Evolutionary conservation across 2,113 vertebrate genomes (phyloP).

Genomic region (Beaufortia kweichowensis): DNA sequence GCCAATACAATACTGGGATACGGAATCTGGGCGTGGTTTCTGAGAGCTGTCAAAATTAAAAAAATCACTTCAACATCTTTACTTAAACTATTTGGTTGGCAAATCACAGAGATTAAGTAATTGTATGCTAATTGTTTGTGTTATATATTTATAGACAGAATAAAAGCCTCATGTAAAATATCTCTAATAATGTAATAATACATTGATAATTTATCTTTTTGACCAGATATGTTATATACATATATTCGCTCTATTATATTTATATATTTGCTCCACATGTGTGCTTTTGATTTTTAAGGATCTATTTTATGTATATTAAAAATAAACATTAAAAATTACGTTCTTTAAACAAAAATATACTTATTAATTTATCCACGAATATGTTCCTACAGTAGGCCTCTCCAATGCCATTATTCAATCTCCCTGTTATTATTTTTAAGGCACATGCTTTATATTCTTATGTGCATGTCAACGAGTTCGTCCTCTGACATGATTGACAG

Average conservation of each 20-base stretch:
- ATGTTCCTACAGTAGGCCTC: neutral
- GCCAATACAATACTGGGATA: constrained; percentile 76
- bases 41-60: constrained; percentile 85
- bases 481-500: neutral
- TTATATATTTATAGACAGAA: neutral
- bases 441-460: neutral
- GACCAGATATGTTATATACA: too few relatives aligned
- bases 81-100: constrained; percentile 30
- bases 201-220: too few relatives aligned
- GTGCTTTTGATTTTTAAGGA: neutral
- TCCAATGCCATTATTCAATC: neutral
- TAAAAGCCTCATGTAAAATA: neutral
- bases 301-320: neutral
- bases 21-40: constrained; percentile 76
- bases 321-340: neutral
- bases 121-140: neutral
- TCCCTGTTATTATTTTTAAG: neutral
- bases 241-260: neutral
- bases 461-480: neutral
- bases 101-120: neutral
- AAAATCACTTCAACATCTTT: constrained; percentile 59
- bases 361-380: neutral
- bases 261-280: neutral
- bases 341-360: neutral
- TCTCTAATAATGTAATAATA: neutral